Evolutionary conservation across 2,113 vertebrate genomes (phyloP), one percentile per base, ranked within the genome.

Genomic region (Felis chaus): DNA sequence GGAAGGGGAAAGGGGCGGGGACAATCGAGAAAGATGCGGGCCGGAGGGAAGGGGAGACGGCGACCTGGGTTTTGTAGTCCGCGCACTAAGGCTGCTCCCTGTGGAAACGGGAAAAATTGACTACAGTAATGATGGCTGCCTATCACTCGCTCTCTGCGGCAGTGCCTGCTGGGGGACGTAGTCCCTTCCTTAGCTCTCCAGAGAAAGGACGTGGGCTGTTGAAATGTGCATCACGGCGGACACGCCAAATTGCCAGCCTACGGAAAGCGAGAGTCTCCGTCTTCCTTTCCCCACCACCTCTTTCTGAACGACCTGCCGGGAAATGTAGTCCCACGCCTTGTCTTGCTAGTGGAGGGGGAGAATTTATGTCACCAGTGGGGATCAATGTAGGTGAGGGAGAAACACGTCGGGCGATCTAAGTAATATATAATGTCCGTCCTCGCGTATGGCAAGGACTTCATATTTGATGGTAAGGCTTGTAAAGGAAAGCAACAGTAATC

Each of bases 61-160:
- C 33, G 2, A 31, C 21, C 33, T 94, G 97, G 98, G 97, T 85
- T 16, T 81, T 98, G 95, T 97, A 97, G 98, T 98, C 80, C 94
- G 68, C 2, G 0, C 7, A 5, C 48, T 39, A 73, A 39, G 69
- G 36, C 25, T 79, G 9, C 21, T 66, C 84, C 61, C 45, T 94
- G 74, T 29, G 18, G 55, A 87, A 95, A 81, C 27, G 36, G 8
- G 25, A n/a, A 1, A 39, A 69, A 92, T 76, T 76, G 50, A 98
- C 97, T 98, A 97, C 97, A 90, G 0, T 2, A 25, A 87, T 92
- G 25, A 97, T 98, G 97, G 95, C 57, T 5, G 73, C 57, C 68
- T 1, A 19, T 4, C 33, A 0, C 25, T 27, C 4, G 63, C 25
- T 33, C 76, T 69, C 25, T 82, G 89, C 31, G 33, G 63, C 83